Conservation (phyloP, 2,888 invertebrate genomes). For the Gerosis bhagava region DNA sequence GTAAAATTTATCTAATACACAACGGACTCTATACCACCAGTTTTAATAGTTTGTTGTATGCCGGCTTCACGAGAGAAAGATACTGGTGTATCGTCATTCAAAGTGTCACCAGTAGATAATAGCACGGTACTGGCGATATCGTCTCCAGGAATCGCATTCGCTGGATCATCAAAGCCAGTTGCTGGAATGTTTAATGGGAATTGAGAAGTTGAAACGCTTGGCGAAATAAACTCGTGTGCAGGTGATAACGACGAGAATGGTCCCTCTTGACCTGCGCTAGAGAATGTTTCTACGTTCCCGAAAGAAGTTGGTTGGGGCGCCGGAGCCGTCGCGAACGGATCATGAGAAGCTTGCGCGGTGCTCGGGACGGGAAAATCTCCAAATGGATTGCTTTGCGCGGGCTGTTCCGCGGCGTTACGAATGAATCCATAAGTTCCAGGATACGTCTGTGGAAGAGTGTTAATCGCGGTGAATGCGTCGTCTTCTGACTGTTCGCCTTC, state of each 20-base stretch:
- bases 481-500: constrained; percentile 63
- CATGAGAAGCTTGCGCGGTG: constrained; percentile 45
- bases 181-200: constrained; percentile 47
- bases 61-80: constrained; percentile 64
- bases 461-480: constrained; percentile 57
- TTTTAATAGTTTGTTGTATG: constrained; percentile 60
- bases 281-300: constrained; percentile 48
- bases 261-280: constrained; percentile 44
- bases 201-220: constrained; percentile 46
- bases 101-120: constrained; percentile 38
- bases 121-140: constrained; percentile 45
- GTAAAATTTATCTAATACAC: constrained; percentile 47
- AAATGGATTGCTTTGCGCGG: constrained; percentile 48
- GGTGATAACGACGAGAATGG: constrained; percentile 48
- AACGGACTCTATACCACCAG: constrained; percentile 60
- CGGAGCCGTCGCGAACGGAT: constrained; percentile 50
- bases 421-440: constrained; percentile 61
- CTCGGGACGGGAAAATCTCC: constrained; percentile 49
- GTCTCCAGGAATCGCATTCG: constrained; percentile 47
- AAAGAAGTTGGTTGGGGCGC: constrained; percentile 49
- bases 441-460: constrained; percentile 56
- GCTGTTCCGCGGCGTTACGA: constrained; percentile 47
- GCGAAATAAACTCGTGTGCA: constrained; percentile 37
- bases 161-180: constrained; percentile 48
- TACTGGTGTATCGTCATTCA: constrained; percentile 52